Base-by-base conservation (phyloP, 2,113 vertebrate genomes). In the Myotis yumanensis region DNA sequence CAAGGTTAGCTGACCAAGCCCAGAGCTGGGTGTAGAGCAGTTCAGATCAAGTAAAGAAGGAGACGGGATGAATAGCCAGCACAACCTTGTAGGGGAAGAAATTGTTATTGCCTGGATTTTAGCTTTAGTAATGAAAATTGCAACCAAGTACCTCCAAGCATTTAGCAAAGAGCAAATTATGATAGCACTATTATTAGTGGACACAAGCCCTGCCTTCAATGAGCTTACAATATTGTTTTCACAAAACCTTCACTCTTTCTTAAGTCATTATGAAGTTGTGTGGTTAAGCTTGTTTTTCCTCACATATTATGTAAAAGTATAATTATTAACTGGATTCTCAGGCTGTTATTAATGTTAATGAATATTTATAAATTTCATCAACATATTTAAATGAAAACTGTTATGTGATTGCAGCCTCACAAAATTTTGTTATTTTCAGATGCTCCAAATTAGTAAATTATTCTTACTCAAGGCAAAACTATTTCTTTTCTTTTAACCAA, bases 91-190 rank as follows among this genome's bases (percentile, higher is more conserved):
- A 32, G 48, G 30, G 72, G 54, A 79, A 25, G 35, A 59, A 77
- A 64, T 72, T 57, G 11, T 40, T 66, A 81, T 57, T 91, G 68
- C 37, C 62, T 89, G 35, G 12, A 23, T 37, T 46, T 46, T 86
- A 90, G 83, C 81, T 82, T 75, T 95, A 87, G 76, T 92, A n/a
- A 87, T 75, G 92, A 80, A 75, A 90, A 69, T 88, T 89, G n/a
- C 16, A 72, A 17, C 25, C 52, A 87, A 0, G 89, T 89, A 75
- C 22, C 51, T 12, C 14, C 30, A 90, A 79, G 25, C 79, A 68
- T 86, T 52, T 73, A 86, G 72, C 80, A 92, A 82, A 46, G 82
- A 52, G 43, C 40, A 87, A 75, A 76, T 94, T 69, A 57, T 46
- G 54, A 51, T 54, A 71, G 68, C 10, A 81, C 57, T 87, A 25